Conservation (phyloP, 2,888 invertebrate species). For the Eristalinus sepulchralis region DNA sequence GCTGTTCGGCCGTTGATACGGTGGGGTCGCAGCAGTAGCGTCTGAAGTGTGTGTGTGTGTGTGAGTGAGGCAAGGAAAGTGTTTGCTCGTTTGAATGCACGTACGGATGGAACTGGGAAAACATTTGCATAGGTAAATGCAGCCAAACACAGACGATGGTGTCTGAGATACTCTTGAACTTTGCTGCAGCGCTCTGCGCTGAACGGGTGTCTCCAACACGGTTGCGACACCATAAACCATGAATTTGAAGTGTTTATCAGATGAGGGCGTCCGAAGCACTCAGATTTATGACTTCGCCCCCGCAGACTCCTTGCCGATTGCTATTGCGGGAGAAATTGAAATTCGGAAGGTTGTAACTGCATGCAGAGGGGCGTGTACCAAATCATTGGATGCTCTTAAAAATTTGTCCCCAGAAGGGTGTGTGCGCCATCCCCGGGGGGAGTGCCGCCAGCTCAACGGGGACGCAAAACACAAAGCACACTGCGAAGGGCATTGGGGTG, state of each 20-base stretch:
- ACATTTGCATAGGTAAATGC: conserved; percentile 68
- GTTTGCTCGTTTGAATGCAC: conserved; percentile 62
- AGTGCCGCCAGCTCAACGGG: neutral
- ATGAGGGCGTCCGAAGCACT: neutral
- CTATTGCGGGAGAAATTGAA: neutral
- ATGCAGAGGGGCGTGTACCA: conserved; percentile 1
- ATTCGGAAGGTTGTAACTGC: neutral
- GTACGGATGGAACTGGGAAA: conserved; percentile 29
- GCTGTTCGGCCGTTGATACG: conserved; percentile 12
- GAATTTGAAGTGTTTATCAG: conserved; percentile 33
- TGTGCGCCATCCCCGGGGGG: neutral
- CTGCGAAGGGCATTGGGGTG: neutral
- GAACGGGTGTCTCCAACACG: neutral
- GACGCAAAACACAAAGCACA: neutral
- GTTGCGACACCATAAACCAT: neutral
- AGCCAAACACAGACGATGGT: conserved; percentile 18
- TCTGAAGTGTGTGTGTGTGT: conserved; percentile 34
- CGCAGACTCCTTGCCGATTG: neutral
- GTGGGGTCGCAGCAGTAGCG: neutral
- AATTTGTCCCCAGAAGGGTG: neutral
- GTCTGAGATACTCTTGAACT: conserved; percentile 24
- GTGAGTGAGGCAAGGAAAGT: conserved; percentile 42
- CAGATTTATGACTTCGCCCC: neutral
- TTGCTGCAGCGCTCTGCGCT: conserved; percentile 1
- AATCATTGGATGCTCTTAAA: conserved; percentile 6